Percentiles rank a stretch among this genome's conserved stretches.
Conservation (phyloP, 2,113 vertebrate genomes). For the Oceanites oceanicus region DNA sequence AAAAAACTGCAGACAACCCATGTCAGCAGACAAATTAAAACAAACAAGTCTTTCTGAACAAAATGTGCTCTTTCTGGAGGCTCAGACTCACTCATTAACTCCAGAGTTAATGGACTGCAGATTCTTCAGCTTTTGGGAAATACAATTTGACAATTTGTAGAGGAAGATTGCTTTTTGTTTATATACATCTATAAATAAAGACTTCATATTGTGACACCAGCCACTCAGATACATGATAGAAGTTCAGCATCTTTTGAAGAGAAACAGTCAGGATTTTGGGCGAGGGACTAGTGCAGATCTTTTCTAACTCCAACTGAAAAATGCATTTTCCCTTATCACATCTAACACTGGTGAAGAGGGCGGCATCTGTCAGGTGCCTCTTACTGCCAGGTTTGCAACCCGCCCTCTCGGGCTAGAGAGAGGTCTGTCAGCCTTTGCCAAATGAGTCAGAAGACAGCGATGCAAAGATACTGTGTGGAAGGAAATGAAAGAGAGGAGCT, state of each 20-base stretch:
- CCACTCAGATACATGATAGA: neutral
- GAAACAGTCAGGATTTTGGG: neutral
- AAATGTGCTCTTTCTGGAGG: neutral
- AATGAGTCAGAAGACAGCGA: neutral
- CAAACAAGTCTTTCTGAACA: neutral
- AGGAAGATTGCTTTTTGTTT: neutral
- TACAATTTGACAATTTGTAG: neutral
- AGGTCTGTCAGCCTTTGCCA: neutral
- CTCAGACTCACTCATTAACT: neutral
- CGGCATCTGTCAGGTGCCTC: neutral
- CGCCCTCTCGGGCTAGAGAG: neutral
- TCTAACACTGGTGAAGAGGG: neutral
- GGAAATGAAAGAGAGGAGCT: neutral
- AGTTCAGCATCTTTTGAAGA: neutral
- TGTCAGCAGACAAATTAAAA: neutral
- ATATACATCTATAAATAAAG: neutral
- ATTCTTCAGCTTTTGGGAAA: neutral
- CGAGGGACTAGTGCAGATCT: neutral
- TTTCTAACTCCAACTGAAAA: neutral
- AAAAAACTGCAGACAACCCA: neutral
- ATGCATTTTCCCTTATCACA: neutral
- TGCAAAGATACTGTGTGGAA: neutral
- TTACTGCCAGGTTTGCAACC: neutral
- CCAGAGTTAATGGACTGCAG: neutral
- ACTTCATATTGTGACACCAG: neutral